Percentiles rank a stretch among this genome's conserved stretches.
phyloP scores from a whole-genome alignment of 2,113 vertebrate genomes.

The Pelvicachromis taeniatus region DNA sequence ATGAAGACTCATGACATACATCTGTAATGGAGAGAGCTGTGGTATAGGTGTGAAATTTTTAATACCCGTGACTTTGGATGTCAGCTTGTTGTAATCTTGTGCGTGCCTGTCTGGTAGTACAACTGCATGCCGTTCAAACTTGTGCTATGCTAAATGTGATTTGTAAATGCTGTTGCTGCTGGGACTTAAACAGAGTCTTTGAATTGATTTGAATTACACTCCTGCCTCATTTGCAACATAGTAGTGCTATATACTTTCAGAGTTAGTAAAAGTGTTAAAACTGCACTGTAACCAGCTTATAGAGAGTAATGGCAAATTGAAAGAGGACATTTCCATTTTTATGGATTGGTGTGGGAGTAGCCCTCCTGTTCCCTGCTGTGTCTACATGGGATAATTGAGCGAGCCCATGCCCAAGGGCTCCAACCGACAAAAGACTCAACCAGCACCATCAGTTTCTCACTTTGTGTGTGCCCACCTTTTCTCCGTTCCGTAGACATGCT shows the following conservation, averaged over 20 bases:
- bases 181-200: not conserved
- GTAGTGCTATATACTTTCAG: not conserved
- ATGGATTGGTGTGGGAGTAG: constrained; percentile 35
- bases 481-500: constrained; percentile 18
- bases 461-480: constrained; percentile 17
- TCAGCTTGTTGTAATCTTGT: not conserved
- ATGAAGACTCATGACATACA: not conserved
- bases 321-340: constrained; percentile 52
- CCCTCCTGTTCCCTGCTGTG: constrained; percentile 35
- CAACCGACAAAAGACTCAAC: constrained; percentile 39
- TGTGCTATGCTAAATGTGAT: not conserved
- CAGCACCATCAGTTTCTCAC: not conserved
- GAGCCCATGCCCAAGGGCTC: constrained; percentile 13
- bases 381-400: constrained; percentile 26
- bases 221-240: not conserved
- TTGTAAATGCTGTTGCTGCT: not conserved
- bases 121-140: fast-evolving
- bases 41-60: not conserved
- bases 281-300: constrained; percentile 11
- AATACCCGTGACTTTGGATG: not conserved
- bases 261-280: not conserved
- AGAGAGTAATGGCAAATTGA: constrained; percentile 25
- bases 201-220: not conserved
- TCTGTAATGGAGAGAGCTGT: not conserved
- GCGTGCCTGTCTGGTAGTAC: fast-evolving